Conservation (phyloP, 2,797 vertebrate genomes). For the Bufotes viridis region DNA sequence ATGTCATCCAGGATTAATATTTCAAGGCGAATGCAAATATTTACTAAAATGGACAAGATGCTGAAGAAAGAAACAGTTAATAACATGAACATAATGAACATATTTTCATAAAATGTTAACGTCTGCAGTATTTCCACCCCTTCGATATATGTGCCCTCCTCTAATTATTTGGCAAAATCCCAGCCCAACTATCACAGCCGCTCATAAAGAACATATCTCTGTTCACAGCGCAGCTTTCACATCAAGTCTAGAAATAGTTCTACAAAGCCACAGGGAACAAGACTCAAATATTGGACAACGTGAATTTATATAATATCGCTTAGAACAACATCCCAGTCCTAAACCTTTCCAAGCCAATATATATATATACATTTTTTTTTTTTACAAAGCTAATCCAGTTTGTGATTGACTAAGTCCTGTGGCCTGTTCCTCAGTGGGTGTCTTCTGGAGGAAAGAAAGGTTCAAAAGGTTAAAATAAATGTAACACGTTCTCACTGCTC, state of each 20-base stretch:
- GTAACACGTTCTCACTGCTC: slow-evolving; percentile 54
- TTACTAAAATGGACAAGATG: too few species aligned
- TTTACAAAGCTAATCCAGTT: slow-evolving; percentile 38
- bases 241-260: slow-evolving; percentile 51
- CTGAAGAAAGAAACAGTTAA: neutral
- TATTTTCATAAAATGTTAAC: neutral
- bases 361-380: slow-evolving; percentile 5
- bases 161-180: neutral
- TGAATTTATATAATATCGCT: slow-evolving; percentile 45
- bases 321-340: slow-evolving; percentile 50
- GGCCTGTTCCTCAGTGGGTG: slow-evolving; percentile 56
- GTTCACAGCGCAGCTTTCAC: slow-evolving; percentile 35
- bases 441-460: slow-evolving; percentile 47
- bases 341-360: slow-evolving; percentile 24
- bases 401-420: slow-evolving; percentile 52
- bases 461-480: slow-evolving; percentile 62
- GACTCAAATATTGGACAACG: slow-evolving; percentile 43
- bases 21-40: too few species aligned
- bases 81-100: neutral
- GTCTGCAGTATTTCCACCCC: neutral
- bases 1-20: too few species aligned
- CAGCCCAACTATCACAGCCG: slow-evolving; percentile 1
- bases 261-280: slow-evolving; percentile 47
- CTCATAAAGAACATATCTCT: slow-evolving; percentile 44
- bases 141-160: neutral